Evolutionary conservation across 2,113 vertebrate species (phyloP).

Genomic region (Promerops cafer): DNA sequence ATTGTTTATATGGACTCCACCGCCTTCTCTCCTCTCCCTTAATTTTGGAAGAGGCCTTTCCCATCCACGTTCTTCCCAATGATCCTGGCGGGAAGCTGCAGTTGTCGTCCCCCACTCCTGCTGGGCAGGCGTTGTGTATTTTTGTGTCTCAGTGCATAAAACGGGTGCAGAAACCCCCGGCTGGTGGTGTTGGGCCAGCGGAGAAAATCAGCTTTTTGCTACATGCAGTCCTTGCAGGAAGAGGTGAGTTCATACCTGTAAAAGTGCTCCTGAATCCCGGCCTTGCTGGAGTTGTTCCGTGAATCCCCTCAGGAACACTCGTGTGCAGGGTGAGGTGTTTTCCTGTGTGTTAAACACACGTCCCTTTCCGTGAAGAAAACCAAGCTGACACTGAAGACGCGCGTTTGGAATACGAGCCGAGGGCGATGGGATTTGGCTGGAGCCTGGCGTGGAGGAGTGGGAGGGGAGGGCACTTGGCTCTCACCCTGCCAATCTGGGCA

Average conservation of each 20-base stretch:
- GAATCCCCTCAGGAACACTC: rapidly evolving
- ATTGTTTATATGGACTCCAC: rapidly evolving
- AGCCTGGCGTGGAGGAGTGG: neutral
- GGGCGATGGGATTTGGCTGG: neutral
- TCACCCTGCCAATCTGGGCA: neutral
- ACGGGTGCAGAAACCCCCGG: rapidly evolving
- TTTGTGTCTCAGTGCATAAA: neutral
- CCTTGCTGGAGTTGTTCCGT: neutral
- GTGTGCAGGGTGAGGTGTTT: rapidly evolving
- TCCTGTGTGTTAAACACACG: rapidly evolving
- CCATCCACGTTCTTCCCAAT: rapidly evolving
- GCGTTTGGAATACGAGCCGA: neutral
- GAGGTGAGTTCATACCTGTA: neutral
- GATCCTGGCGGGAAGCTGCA: neutral
- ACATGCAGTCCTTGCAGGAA: rapidly evolving
- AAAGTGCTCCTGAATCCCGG: neutral
- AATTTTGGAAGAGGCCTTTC: too few relatives aligned
- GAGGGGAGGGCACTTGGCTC: neutral
- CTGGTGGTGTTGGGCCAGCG: rapidly evolving
- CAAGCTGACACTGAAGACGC: neutral
- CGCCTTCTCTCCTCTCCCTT: neutral
- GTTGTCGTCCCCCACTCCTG: rapidly evolving
- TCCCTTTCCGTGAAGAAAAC: neutral
- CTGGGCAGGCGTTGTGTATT: rapidly evolving
- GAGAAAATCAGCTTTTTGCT: neutral